Conservation (phyloP, 2,888 invertebrate genomes). For the Heteropelma amictum region DNA sequence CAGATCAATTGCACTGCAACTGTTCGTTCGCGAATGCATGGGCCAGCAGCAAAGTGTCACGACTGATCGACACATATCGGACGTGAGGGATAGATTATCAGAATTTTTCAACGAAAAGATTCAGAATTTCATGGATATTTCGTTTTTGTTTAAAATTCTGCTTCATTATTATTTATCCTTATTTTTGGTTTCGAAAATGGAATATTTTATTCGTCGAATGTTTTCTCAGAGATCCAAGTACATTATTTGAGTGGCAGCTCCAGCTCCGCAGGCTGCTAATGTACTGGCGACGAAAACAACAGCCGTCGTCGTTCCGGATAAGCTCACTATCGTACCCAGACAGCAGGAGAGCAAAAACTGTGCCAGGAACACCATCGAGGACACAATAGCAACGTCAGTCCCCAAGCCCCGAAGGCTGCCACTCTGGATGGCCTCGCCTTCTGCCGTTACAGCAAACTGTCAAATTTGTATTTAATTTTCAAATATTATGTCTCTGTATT, state of each 20-base stretch:
- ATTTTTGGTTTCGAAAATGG: too few relatives aligned
- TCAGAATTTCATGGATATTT: too few relatives aligned
- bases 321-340: constrained; percentile 90
- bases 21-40: neutral
- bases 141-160: too few relatives aligned
- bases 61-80: too few relatives aligned
- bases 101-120: too few relatives aligned
- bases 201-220: too few relatives aligned
- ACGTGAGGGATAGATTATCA: too few relatives aligned
- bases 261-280: constrained; percentile 90
- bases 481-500: neutral
- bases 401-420: constrained; percentile 91
- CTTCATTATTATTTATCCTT: too few relatives aligned
- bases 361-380: constrained; percentile 97
- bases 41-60: constrained; percentile 9
- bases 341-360: constrained; percentile 93
- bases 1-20: constrained; percentile 6
- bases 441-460: constrained; percentile 82
- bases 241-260: constrained; percentile 91
- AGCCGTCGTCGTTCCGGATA: constrained; percentile 91
- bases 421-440: constrained; percentile 80
- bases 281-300: constrained; percentile 92
- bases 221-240: constrained; percentile 91
- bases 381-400: constrained; percentile 96
- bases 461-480: constrained; percentile 57